Base-by-base conservation (phyloP, 1,140 invertebrate genomes). In the Maconellicoccus hirsutus region DNA sequence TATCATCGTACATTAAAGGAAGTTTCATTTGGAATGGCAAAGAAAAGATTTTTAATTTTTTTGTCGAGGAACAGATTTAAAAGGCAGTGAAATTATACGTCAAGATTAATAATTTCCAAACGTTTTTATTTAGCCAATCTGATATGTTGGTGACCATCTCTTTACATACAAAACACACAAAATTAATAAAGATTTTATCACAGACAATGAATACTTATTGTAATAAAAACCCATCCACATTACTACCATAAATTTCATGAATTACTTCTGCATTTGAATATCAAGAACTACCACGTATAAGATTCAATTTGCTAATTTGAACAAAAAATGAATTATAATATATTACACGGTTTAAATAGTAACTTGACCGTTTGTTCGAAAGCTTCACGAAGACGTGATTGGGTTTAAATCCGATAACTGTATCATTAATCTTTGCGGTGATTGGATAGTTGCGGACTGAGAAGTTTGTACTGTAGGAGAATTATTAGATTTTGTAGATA, bases 401-500 rank as follows among this genome's bases (percentile, higher is more conserved):
- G 61, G 8, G 25, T 16, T 66, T 23, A 66, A 8, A 26, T 26
- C 61, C 7, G 61, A 66, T 26, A 66, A 66, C 21, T 66, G 61
- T 3, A 66, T 66, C 61, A 66, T 66, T 16, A 66, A 23, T 10
- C 61, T 12, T 26, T 66, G 61, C 3, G 61, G 22, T 16, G 21
- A 26, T 22, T 71, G 70, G 16, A 23, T 71, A 71, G 1, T 26
- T 22, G 33, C 7, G 2, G 69, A 70, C n/a, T 10, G 27, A 38
- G 27, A 22, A 27, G 27, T 26, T 26, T 25, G 26, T 69, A 59
- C 27, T 27, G 71, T 19, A 6, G 71, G 6, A 61, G 72, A n/a
- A n/a, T n/a, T n/a, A n/a, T n/a, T 75, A 1, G 74, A 66, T 10
- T 66, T 66, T 16, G 61, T 66, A 23, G 61, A 66, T 14, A 76